phyloP scores from a whole-genome alignment of 1,140 invertebrate genomes.

The Trachymyrmex cornetzi region DNA sequence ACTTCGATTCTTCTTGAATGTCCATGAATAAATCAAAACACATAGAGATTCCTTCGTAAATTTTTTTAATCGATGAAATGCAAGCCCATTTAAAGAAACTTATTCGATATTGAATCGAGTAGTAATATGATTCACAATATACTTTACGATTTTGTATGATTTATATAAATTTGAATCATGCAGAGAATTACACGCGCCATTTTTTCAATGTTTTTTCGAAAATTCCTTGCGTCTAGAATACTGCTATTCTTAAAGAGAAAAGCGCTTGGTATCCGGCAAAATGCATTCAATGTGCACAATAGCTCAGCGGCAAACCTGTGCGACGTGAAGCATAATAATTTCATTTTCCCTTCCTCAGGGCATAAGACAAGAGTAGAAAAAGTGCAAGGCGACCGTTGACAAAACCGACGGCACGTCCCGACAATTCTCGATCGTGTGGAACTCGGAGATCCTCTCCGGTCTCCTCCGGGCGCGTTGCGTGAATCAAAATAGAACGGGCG shows the following conservation, averaged over 20 bases:
- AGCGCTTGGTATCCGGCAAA: background rate
- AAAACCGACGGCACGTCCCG: constrained; percentile 61
- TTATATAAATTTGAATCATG: background rate
- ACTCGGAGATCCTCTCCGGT: constrained; percentile 13
- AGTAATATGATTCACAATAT: background rate
- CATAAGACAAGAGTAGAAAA: constrained; percentile 71
- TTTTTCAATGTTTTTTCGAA: background rate
- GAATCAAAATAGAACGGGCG: constrained; percentile 65
- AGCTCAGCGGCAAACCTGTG: constrained; percentile 62
- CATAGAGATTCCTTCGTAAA: background rate
- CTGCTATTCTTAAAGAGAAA: constrained; percentile 14
- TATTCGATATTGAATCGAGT: background rate
- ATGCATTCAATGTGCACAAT: constrained; percentile 63
- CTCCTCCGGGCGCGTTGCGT: constrained; percentile 47
- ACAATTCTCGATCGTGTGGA: constrained; percentile 24
- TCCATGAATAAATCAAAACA: background rate
- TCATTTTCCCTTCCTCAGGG: constrained; percentile 70
- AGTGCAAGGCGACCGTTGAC: constrained; percentile 78
- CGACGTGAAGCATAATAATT: constrained; percentile 67
- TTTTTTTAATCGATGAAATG: background rate
- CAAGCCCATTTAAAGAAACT: background rate
- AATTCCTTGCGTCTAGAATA: background rate
- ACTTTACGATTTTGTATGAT: background rate
- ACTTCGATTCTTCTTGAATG: background rate
- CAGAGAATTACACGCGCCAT: background rate